Conservation (phyloP, 2,888 invertebrate species). For the Monoplex corrugatus region DNA sequence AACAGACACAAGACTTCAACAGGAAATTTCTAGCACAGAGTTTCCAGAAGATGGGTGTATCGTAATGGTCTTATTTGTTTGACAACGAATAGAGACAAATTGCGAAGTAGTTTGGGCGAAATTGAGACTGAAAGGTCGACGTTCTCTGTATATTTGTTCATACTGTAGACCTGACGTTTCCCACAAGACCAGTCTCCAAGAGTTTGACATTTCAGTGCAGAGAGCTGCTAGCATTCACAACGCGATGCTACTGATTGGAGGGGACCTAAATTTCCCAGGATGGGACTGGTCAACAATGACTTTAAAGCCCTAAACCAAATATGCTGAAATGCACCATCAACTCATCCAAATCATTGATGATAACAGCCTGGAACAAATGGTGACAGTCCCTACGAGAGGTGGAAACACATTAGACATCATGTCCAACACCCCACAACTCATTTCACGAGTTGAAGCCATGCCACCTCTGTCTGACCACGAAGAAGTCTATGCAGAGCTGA, state of each 20-base stretch:
- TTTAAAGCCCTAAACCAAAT: neutral
- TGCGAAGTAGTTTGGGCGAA: neutral
- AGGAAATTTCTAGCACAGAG: too few relatives aligned
- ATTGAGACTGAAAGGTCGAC: neutral
- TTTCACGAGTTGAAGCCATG: conserved; percentile 25
- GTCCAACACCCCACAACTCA: neutral
- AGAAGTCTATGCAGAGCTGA: neutral
- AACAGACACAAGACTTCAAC: too few relatives aligned
- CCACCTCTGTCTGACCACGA: conserved; percentile 24
- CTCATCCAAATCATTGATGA: neutral
- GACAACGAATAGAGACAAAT: conserved; percentile 10
- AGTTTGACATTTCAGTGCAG: neutral
- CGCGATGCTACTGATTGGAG: conserved; percentile 6
- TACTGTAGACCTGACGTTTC: neutral
- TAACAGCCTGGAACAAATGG: conserved; percentile 20
- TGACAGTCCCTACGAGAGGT: conserved; percentile 17
- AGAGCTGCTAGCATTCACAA: neutral
- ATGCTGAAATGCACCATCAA: neutral
- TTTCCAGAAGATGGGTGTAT: too few relatives aligned
- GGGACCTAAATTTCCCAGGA: neutral
- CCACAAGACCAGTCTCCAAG: neutral
- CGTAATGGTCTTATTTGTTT: too few relatives aligned
- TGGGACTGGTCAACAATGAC: neutral
- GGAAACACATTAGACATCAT: conserved; percentile 22
- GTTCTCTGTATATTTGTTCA: neutral